Percentiles rank a stretch among this genome's conserved stretches.
Evolutionary conservation across 2,888 invertebrate genomes (phyloP).

Genomic region (Anodontia alba): DNA sequence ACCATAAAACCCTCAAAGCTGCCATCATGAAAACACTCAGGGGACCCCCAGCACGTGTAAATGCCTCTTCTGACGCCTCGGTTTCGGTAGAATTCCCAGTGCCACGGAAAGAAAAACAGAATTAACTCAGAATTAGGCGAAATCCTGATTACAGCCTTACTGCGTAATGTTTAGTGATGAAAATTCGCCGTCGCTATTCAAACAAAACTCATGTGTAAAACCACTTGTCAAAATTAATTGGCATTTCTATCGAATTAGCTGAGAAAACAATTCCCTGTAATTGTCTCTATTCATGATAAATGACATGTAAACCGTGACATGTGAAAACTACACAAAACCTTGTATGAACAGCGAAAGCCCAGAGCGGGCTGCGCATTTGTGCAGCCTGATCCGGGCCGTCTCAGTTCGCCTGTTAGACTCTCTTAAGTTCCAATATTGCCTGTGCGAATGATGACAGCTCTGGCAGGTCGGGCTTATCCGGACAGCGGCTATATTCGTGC

Average conservation of each 20-base stretch:
- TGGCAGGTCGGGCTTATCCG: too few relatives aligned
- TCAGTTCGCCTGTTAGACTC: too few relatives aligned
- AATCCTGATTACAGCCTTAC: not conserved
- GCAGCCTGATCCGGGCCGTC: too few relatives aligned
- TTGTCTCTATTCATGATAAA: not conserved
- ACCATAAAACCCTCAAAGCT: too few relatives aligned
- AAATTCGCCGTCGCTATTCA: constrained; percentile 12
- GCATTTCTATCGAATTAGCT: constrained; percentile 16
- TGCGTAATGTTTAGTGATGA: constrained; percentile 14
- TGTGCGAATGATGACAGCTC: too few relatives aligned
- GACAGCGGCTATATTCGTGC: too few relatives aligned
- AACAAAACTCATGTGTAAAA: constrained; percentile 9
- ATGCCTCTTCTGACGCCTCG: not conserved
- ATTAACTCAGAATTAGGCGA: constrained; percentile 5
- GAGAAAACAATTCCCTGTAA: constrained; percentile 13
- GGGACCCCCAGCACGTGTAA: not conserved
- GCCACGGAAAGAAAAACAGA: not conserved
- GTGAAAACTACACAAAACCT: too few relatives aligned
- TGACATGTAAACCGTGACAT: not conserved
- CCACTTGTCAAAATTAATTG: constrained; percentile 17
- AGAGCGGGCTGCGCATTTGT: too few relatives aligned
- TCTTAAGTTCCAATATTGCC: too few relatives aligned
- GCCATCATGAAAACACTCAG: not conserved
- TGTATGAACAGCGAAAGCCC: too few relatives aligned
- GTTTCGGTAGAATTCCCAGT: not conserved